Conservation (phyloP, 2,797 vertebrate genomes). For the Myotis planiceps region DNA sequence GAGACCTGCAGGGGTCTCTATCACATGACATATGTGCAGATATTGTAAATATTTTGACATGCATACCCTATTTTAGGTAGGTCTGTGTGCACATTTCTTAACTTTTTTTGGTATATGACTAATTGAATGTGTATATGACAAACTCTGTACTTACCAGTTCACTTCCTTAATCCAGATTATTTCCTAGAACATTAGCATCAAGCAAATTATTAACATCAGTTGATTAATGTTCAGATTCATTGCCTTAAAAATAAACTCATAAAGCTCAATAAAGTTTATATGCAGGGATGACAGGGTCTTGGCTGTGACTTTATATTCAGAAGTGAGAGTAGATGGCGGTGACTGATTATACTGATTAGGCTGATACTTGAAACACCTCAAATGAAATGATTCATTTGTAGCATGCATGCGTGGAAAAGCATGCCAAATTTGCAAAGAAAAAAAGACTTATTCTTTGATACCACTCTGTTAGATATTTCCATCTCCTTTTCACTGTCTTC, state of each 20-base stretch:
- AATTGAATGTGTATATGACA: neutral
- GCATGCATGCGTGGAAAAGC: neutral
- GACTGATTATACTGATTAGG: neutral
- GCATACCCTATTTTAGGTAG: neutral
- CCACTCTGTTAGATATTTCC: neutral
- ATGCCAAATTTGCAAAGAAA: neutral
- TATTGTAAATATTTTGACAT: neutral
- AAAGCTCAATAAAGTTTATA: neutral
- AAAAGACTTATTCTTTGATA: neutral
- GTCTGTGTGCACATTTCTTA: neutral
- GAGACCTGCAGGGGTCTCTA: neutral
- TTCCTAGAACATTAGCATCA: neutral
- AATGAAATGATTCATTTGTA: slow-evolving; percentile 10
- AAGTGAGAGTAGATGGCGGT: neutral
- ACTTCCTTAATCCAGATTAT: slow-evolving; percentile 10
- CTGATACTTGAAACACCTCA: slow-evolving; percentile 9
- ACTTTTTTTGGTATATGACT: neutral
- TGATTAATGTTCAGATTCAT: neutral
- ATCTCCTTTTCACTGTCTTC: neutral
- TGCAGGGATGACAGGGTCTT: neutral
- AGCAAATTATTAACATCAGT: neutral
- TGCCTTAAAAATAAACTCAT: neutral
- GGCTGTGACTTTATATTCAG: neutral
- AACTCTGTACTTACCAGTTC: neutral
- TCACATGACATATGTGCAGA: neutral